A percentile compares a stretch with the other conserved stretches of the same genome.
These are phyloP conservation scores for Machaerirhynchus nigripectus DNA, from an alignment of 2,113 vertebrate species.

Conservation along the genomic window DNA sequence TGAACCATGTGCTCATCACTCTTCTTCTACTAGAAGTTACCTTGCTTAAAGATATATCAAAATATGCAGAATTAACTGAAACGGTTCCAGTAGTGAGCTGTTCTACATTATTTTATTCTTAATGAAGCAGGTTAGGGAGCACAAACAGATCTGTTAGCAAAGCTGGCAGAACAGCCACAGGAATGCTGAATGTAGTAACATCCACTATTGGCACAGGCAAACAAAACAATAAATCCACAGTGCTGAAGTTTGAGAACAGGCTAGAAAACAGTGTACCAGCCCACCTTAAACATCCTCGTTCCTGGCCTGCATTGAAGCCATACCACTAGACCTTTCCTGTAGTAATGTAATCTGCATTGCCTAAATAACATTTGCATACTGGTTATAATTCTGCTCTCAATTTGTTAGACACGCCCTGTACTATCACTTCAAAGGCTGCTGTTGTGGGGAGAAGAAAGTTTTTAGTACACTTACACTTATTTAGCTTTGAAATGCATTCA, in stretches of 20 bases:
- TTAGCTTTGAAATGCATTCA: neutral
- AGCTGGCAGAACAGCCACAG: neutral
- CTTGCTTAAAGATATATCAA: neutral
- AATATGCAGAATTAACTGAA: neutral
- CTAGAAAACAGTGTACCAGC: neutral
- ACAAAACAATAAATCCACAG: neutral
- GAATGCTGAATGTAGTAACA: neutral
- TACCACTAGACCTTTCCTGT: neutral
- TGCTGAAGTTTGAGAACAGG: neutral
- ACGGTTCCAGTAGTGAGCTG: neutral
- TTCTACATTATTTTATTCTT: neutral
- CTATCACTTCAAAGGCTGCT: neutral
- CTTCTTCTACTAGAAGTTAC: neutral
- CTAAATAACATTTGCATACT: neutral
- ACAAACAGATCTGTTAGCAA: neutral
- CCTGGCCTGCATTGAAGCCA: neutral
- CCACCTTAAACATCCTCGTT: neutral
- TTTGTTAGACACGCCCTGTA: neutral
- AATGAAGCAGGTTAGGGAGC: neutral
- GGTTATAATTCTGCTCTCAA: neutral
- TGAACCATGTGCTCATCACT: slow-evolving; percentile 13
- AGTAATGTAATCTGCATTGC: neutral
- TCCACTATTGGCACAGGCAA: neutral
- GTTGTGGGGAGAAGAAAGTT: neutral
- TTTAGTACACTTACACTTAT: neutral